Conservation (phyloP, 2,888 invertebrate species). For the Drosophila testacea region DNA sequence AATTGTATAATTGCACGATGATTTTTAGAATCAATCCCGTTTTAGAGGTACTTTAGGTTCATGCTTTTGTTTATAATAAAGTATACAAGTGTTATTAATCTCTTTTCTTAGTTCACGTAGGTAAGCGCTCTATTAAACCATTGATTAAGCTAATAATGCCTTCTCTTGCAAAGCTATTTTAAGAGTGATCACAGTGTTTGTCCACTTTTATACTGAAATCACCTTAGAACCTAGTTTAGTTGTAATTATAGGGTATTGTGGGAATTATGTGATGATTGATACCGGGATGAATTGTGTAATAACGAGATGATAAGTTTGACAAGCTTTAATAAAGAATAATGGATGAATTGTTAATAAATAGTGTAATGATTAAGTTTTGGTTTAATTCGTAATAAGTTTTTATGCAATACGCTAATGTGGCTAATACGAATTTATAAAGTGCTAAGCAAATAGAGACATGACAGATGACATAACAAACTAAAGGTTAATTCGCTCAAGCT, state of each 20-base stretch:
- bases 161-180: too few relatives aligned
- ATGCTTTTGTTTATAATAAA: background rate
- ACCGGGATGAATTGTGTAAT: background rate
- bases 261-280: slow-evolving; percentile 7
- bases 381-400: background rate
- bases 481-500: slow-evolving; percentile 76
- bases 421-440: slow-evolving; percentile 2
- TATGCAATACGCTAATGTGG: background rate
- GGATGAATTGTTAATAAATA: background rate
- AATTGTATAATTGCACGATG: background rate
- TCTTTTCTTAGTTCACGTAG: background rate
- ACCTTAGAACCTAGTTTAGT: background rate
- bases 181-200: background rate
- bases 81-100: background rate
- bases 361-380: slow-evolving; percentile 6
- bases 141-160: too few relatives aligned
- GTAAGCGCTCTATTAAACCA: too few relatives aligned
- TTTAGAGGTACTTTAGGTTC: too few relatives aligned
- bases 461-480: slow-evolving; percentile 71
- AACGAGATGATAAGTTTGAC: background rate
- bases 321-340: too few relatives aligned
- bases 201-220: background rate
- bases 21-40: background rate
- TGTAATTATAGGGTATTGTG: background rate
- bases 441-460: slow-evolving; percentile 41